Evolutionary conservation across 2,113 vertebrate genomes (phyloP).

Genomic region (Tyto alba): DNA sequence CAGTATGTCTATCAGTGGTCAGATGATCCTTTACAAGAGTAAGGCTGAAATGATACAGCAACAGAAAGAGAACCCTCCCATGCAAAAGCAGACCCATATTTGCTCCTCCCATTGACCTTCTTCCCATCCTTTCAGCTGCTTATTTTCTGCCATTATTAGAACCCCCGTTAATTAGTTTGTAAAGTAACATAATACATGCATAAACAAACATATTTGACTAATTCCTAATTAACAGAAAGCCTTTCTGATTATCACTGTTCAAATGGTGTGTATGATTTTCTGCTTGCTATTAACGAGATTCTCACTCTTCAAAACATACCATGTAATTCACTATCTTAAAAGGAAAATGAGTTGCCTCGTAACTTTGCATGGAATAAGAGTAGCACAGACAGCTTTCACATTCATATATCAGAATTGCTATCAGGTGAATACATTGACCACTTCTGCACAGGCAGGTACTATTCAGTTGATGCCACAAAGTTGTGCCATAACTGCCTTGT

Average conservation of each 20-base stretch:
- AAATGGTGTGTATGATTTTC: background rate
- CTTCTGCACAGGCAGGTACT: background rate
- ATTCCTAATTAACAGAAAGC: background rate
- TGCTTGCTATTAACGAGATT: background rate
- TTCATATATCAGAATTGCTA: background rate
- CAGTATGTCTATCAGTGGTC: background rate
- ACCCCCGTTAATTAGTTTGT: background rate
- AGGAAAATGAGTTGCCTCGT: background rate
- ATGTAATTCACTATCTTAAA: background rate
- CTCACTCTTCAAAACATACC: background rate
- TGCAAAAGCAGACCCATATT: background rate
- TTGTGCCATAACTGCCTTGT: background rate
- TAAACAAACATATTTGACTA: background rate
- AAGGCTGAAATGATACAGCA: background rate
- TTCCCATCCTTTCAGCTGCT: background rate
- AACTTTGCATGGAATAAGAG: background rate
- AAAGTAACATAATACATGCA: background rate
- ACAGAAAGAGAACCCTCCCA: background rate
- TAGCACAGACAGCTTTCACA: background rate
- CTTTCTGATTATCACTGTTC: background rate
- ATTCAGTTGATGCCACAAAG: background rate
- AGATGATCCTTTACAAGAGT: background rate
- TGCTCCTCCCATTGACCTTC: background rate
- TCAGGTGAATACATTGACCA: background rate
- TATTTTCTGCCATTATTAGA: background rate